Conservation (phyloP, 2,888 invertebrate genomes). For the Pristionchus entomophagus region DNA sequence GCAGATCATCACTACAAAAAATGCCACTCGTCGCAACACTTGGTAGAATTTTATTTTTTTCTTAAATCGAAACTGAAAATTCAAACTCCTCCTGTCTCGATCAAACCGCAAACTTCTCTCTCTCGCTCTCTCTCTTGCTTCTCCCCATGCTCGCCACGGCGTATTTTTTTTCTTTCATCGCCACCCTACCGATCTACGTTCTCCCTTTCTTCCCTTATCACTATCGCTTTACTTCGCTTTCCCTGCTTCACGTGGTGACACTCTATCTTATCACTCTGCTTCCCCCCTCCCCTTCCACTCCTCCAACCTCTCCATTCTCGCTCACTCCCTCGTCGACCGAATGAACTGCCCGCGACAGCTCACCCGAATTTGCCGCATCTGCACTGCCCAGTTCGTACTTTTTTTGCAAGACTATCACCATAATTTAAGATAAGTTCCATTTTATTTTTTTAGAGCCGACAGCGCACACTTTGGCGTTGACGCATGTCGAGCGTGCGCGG, state of each 20-base stretch:
- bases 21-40: no score
- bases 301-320: no score
- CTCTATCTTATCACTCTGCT: not conserved
- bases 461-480: slow-evolving; percentile 23
- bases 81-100: no score
- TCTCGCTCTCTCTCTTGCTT: not conserved
- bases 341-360: not conserved
- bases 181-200: not conserved
- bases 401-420: not conserved
- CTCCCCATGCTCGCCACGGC: not conserved
- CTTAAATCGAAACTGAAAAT: no score
- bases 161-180: not conserved
- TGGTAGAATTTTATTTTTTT: no score
- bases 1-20: no score
- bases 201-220: not conserved
- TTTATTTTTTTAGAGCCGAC: slow-evolving; percentile 1
- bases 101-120: not conserved
- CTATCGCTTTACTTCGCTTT: not conserved
- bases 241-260: no score
- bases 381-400: not conserved
- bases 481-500: slow-evolving; percentile 13
- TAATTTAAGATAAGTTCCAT: not conserved
- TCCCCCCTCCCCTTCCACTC: no score
- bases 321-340: not conserved
- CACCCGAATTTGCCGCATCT: not conserved